phyloP scores from a whole-genome alignment of 2,113 vertebrate genomes.

The pig (Sus scrofa) region DNA sequence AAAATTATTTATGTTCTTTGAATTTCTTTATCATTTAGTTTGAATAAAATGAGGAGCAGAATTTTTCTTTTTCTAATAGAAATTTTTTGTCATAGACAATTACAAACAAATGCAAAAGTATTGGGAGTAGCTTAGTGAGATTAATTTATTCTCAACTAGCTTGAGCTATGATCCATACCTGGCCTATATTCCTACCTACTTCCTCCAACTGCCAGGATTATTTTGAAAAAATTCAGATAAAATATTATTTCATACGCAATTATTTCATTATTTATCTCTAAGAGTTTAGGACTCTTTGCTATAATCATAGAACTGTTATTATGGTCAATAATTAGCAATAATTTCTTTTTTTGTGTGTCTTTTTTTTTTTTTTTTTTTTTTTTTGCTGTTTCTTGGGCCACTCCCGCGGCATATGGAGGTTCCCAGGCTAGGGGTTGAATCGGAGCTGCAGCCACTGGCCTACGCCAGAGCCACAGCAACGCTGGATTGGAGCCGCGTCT shows the following conservation, averaged over 20 bases:
- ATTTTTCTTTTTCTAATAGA: not conserved
- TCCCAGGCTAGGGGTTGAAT: no score
- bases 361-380: no score
- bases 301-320: not conserved
- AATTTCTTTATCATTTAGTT: not conserved
- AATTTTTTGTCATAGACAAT: not conserved
- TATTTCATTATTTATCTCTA: not conserved
- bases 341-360: no score
- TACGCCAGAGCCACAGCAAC: no score
- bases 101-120: not conserved
- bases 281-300: not conserved
- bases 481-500: no score
- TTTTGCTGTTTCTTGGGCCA: no score
- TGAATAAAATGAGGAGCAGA: not conserved
- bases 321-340: not conserved
- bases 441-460: no score
- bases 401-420: no score
- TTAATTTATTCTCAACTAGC: not conserved
- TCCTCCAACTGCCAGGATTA: not conserved
- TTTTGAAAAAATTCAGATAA: constrained; percentile 3
- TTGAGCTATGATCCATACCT: not conserved
- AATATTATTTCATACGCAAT: not conserved
- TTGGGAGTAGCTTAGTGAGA: not conserved
- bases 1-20: constrained; percentile 21
- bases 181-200: not conserved